These are phyloP conservation scores for Sebastes taczanowskii DNA, from an alignment of 2,797 vertebrate species.

Conservation along the genomic window DNA sequence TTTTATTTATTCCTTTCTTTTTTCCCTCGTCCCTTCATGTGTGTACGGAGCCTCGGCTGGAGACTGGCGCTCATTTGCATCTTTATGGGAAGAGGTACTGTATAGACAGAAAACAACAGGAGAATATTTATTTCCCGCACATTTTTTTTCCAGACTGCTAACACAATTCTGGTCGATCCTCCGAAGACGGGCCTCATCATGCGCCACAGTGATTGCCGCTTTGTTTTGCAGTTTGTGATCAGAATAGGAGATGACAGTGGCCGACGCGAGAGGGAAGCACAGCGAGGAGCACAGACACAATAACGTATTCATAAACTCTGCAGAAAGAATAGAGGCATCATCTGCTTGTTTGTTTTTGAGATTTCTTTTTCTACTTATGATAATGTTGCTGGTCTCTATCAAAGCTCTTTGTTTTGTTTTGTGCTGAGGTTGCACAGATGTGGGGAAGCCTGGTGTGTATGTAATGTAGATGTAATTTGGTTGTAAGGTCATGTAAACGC, in stretches of 20 bases:
- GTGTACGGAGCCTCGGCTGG: slow-evolving; percentile 63
- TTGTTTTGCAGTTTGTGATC: slow-evolving; percentile 78
- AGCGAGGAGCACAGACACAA: slow-evolving; percentile 47
- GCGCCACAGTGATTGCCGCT: slow-evolving; percentile 71
- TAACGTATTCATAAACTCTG: slow-evolving; percentile 65
- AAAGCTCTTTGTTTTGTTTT: slow-evolving; percentile 34
- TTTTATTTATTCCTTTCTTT: slow-evolving; percentile 50
- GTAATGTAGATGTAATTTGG: slow-evolving; percentile 18
- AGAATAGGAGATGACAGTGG: slow-evolving; percentile 74
- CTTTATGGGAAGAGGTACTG: slow-evolving; percentile 78
- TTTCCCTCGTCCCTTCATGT: slow-evolving; percentile 45
- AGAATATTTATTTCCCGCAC: slow-evolving; percentile 68
- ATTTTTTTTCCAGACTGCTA: slow-evolving; percentile 57
- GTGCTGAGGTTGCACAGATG: slow-evolving; percentile 37
- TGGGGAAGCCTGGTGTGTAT: background rate
- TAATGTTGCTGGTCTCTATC: slow-evolving; percentile 48
- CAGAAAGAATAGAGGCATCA: slow-evolving; percentile 58
- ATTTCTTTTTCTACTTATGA: slow-evolving; percentile 56
- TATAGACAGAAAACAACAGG: slow-evolving; percentile 73
- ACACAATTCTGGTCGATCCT: slow-evolving; percentile 71
- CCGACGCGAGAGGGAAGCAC: slow-evolving; percentile 50
- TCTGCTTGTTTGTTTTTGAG: slow-evolving; percentile 62
- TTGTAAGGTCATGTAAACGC: slow-evolving; percentile 10
- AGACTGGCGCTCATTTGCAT: slow-evolving; percentile 78
- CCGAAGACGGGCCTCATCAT: slow-evolving; percentile 73